These are phyloP conservation scores for Gymnocephalus cernua DNA, from an alignment of 2,113 vertebrate species.

Conservation along the genomic window DNA sequence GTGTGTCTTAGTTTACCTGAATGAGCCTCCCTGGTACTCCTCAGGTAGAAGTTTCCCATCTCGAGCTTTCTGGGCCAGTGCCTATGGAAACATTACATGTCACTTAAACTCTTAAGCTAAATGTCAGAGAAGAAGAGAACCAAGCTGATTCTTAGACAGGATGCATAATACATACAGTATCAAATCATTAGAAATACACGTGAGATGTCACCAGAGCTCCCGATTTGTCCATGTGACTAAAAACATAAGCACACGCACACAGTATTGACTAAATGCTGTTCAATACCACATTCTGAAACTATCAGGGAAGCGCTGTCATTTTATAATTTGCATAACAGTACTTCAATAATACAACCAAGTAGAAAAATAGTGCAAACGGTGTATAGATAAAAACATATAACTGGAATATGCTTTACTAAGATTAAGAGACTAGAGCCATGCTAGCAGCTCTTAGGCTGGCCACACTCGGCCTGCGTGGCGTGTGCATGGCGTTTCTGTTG, in stretches of 20 bases:
- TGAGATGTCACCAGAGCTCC: not conserved
- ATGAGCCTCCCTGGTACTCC: constrained; percentile 97
- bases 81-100: constrained; percentile 74
- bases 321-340: too few species aligned
- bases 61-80: constrained; percentile 92
- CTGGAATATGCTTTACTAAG: too few species aligned
- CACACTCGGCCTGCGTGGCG: too few species aligned
- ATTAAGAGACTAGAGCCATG: too few species aligned
- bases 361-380: too few species aligned
- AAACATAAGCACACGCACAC: not conserved
- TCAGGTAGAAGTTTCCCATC: constrained; percentile 95
- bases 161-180: not conserved
- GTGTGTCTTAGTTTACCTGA: constrained; percentile 87
- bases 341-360: too few species aligned
- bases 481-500: too few species aligned
- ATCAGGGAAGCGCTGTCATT: too few species aligned
- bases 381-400: too few species aligned
- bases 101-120: not conserved
- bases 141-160: not conserved
- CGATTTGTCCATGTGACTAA: not conserved
- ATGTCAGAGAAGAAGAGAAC: not conserved
- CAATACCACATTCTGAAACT: too few species aligned
- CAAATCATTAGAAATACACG: not conserved
- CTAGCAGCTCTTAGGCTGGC: too few species aligned
- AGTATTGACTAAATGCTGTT: not conserved